Percentiles rank a stretch among this genome's conserved stretches.
Evolutionary conservation across 2,888 invertebrate genomes (phyloP).

Genomic region (Troides aeacus): DNA sequence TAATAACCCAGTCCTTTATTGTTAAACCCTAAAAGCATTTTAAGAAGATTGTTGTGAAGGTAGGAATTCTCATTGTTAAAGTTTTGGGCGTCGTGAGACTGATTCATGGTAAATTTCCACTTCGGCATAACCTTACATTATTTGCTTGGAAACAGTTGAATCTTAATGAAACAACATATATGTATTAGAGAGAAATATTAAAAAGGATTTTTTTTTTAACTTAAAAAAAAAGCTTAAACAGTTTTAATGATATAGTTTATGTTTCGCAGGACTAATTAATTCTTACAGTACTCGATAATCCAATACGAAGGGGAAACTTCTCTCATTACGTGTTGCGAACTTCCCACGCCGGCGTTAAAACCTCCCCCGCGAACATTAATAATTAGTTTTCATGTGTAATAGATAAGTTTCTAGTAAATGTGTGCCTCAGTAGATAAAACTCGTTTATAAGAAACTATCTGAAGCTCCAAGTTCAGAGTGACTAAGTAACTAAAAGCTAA

Average conservation of each 20-base stretch:
- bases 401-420: neutral
- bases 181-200: too few relatives aligned
- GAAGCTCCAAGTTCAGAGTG: neutral
- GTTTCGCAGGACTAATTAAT: constrained; percentile 13
- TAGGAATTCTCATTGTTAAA: constrained; percentile 2
- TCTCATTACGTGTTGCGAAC: constrained; percentile 23
- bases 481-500: too few relatives aligned
- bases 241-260: neutral
- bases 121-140: too few relatives aligned
- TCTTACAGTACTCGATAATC: constrained; percentile 16
- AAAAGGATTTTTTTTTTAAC: neutral
- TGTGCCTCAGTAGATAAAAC: neutral
- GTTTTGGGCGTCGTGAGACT: neutral
- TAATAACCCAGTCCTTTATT: constrained; percentile 16
- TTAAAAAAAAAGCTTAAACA: neutral
- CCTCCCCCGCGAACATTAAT: constrained; percentile 11
- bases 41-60: constrained; percentile 2
- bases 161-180: too few relatives aligned
- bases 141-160: too few relatives aligned
- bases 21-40: constrained; percentile 12
- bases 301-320: constrained; percentile 10
- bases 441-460: neutral
- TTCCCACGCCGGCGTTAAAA: constrained; percentile 17
- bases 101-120: neutral
- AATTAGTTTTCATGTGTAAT: constrained; percentile 12